phyloP scores from a whole-genome alignment of 1,140 invertebrate species.

The Papilio helenus region DNA sequence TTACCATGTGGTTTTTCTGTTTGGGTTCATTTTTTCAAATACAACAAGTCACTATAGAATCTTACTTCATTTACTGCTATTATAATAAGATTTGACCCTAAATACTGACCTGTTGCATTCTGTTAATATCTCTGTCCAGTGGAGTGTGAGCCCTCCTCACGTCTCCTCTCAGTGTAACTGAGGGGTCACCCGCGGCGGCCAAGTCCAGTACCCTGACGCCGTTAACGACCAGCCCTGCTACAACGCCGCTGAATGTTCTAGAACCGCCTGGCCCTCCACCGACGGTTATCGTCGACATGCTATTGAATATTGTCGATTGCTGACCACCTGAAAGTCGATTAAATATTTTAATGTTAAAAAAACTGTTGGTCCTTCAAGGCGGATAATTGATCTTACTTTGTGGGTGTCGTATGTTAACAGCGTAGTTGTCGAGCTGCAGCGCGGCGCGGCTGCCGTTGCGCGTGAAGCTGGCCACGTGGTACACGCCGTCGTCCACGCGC shows the following conservation, averaged over 20 bases:
- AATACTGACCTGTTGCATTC: conserved; percentile 89
- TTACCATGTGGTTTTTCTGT: no score
- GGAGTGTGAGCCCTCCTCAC: conserved; percentile 89
- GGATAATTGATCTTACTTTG: conserved; percentile 84
- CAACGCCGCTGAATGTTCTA: conserved; percentile 91
- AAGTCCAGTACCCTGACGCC: conserved; percentile 92
- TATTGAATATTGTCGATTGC: conserved; percentile 95
- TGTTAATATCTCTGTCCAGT: conserved; percentile 89
- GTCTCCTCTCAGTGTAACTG: conserved; percentile 89
- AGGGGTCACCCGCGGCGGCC: conserved; percentile 90
- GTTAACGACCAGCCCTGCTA: conserved; percentile 95
- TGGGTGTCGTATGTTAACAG: conserved; percentile 91
- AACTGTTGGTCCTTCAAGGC: not conserved
- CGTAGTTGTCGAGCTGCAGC: conserved; percentile 95
- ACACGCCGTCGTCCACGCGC: conserved; percentile 96
- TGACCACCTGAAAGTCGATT: conserved; percentile 88
- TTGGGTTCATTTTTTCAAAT: no score
- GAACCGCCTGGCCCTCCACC: conserved; percentile 92
- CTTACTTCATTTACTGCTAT: no score
- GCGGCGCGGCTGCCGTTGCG: conserved; percentile 95
- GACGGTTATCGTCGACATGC: conserved; percentile 94
- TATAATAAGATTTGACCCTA: no score
- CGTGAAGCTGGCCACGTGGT: conserved; percentile 96
- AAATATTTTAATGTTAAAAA: not conserved
- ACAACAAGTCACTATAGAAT: no score